Evolutionary conservation across 1,140 invertebrate species (phyloP).

Genomic region (Reticulitermes speratus): DNA sequence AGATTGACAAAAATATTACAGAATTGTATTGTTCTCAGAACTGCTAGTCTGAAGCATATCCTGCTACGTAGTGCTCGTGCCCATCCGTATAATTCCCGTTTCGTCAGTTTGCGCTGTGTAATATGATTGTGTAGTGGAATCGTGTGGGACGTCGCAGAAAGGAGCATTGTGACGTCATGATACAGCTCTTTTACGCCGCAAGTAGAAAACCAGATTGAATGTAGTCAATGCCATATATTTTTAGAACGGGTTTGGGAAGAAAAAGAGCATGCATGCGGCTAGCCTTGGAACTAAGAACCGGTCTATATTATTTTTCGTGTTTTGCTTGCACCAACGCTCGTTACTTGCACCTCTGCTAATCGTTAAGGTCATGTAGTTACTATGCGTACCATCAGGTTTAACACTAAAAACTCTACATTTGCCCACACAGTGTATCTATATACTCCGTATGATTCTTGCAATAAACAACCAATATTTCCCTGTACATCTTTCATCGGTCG

Average conservation of each 20-base stretch:
- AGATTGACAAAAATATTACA: no score
- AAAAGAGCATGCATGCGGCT: neutral
- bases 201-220: conserved; percentile 2
- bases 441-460: no score
- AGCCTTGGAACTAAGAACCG: conserved; percentile 7
- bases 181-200: neutral
- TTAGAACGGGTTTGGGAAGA: conserved; percentile 5
- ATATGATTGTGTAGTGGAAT: neutral
- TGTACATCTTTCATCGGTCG: no score
- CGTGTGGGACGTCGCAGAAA: neutral
- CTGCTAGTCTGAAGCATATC: no score
- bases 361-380: no score
- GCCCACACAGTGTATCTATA: no score
- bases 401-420: no score
- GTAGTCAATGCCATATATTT: conserved; percentile 1
- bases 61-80: neutral
- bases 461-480: no score
- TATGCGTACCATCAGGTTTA: no score
- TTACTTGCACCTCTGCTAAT: neutral
- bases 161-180: neutral
- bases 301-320: conserved; percentile 9
- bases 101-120: neutral
- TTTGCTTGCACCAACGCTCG: neutral
- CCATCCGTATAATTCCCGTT: neutral
- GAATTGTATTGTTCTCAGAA: no score